These are phyloP conservation scores for Arion vulgaris DNA, from an alignment of 1,140 invertebrate genomes.

Conservation along the genomic window DNA sequence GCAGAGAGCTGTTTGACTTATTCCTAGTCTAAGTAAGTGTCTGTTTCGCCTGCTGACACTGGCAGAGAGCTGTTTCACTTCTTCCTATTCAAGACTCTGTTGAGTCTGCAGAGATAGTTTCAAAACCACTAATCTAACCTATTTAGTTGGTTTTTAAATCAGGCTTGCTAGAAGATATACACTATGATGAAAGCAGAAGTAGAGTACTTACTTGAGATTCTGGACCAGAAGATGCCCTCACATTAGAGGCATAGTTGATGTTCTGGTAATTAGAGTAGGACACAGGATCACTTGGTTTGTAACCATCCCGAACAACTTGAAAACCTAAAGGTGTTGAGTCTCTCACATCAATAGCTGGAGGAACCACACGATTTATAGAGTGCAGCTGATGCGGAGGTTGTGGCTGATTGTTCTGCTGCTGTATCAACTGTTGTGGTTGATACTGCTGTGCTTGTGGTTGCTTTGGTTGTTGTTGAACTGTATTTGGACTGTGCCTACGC, in stretches of 20 bases:
- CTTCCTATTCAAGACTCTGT: conserved; percentile 39
- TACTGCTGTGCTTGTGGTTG: conserved; percentile 30
- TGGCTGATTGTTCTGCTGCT: background rate
- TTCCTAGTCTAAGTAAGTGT: too few relatives aligned
- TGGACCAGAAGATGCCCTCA: background rate
- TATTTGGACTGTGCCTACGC: background rate
- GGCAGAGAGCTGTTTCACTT: too few relatives aligned
- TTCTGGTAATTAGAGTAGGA: conserved; percentile 64
- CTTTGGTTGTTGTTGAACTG: background rate
- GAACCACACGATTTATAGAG: conserved; percentile 27
- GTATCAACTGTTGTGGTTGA: conserved; percentile 30
- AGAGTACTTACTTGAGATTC: conserved; percentile 48
- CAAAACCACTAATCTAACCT: too few relatives aligned
- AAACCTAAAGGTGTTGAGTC: conserved; percentile 12
- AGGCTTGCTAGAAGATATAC: conserved; percentile 33
- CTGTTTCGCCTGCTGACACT: too few relatives aligned
- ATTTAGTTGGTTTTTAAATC: conserved; percentile 23
- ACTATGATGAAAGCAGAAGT: conserved; percentile 42
- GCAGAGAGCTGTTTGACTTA: too few relatives aligned
- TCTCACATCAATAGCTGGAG: conserved; percentile 12
- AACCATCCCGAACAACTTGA: conserved; percentile 13
- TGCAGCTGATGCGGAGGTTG: conserved; percentile 37
- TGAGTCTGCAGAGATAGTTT: too few relatives aligned
- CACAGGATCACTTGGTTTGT: background rate
- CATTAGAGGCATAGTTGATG: conserved; percentile 50